Evolutionary conservation across 1,140 invertebrate species (phyloP).

Genomic region (Cardiocondyla obscurior): DNA sequence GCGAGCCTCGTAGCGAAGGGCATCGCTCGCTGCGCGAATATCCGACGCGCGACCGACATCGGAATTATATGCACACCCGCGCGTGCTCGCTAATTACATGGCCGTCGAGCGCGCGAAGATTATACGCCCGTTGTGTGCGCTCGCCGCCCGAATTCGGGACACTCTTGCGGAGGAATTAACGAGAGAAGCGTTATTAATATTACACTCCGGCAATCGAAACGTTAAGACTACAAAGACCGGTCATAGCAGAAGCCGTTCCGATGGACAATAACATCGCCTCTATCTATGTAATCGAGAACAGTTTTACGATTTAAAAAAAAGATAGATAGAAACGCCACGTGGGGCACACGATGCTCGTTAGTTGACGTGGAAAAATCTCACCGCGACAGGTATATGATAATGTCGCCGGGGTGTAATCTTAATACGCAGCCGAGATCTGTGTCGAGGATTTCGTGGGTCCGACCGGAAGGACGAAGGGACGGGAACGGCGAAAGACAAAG

Average conservation of each 20-base stretch:
- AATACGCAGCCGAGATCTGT: constrained; percentile 17
- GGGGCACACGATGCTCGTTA: constrained; percentile 37
- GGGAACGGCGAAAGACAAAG: not conserved
- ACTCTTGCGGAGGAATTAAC: not conserved
- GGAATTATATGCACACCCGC: constrained; percentile 63
- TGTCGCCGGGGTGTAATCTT: constrained; percentile 23
- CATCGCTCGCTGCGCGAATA: constrained; percentile 50
- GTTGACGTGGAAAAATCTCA: not conserved
- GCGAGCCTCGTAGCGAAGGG: constrained; percentile 6
- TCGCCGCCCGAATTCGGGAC: constrained; percentile 16
- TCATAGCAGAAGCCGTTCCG: not conserved
- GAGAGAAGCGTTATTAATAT: not conserved
- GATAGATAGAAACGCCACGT: constrained; percentile 14
- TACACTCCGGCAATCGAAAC: not conserved
- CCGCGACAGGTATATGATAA: constrained; percentile 19
- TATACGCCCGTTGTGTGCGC: constrained; percentile 58
- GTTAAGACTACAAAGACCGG: not conserved
- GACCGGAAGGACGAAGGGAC: no score
- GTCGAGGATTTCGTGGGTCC: constrained; percentile 11
- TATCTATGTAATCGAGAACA: not conserved
- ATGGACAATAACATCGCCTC: not conserved
- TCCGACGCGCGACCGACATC: constrained; percentile 42
- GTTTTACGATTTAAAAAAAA: not conserved
- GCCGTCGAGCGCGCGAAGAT: constrained; percentile 63
- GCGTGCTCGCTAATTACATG: constrained; percentile 69